These are phyloP conservation scores for Chironomus tepperi DNA, from an alignment of 1,140 invertebrate genomes.

Conservation along the genomic window DNA sequence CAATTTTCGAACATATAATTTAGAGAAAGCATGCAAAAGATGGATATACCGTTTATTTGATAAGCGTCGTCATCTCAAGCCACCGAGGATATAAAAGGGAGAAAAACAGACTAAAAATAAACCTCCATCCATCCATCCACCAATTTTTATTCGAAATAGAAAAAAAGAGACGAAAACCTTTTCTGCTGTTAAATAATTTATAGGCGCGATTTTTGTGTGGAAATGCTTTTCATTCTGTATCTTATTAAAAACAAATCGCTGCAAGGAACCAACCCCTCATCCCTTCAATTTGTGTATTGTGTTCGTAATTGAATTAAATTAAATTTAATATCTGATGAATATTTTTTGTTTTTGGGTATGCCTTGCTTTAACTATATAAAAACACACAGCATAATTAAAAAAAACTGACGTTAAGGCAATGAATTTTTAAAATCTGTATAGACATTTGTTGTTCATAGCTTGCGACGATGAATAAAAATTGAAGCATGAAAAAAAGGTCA, in stretches of 20 bases:
- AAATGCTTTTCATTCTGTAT: not conserved
- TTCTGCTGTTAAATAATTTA: constrained; percentile 22
- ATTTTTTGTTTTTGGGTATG: too few relatives aligned
- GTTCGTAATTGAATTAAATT: not conserved
- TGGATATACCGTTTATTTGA: too few relatives aligned
- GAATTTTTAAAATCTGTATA: too few relatives aligned
- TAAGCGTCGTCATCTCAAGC: too few relatives aligned
- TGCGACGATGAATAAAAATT: not conserved
- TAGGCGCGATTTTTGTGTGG: not conserved
- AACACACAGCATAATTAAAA: too few relatives aligned
- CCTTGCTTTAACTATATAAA: too few relatives aligned
- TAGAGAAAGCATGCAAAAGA: not conserved
- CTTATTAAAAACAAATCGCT: constrained; percentile 17
- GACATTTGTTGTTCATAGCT: not conserved
- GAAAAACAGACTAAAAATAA: not conserved
- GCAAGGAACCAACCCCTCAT: not conserved
- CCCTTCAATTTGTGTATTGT: not conserved
- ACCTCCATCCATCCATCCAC: not conserved
- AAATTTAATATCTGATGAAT: not conserved
- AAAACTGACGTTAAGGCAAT: too few relatives aligned
- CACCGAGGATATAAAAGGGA: not conserved
- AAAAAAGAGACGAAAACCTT: not conserved
- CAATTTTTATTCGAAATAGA: too few relatives aligned
- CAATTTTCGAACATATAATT: not conserved
- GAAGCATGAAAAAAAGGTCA: not conserved